A percentile compares a stretch with the other conserved stretches of the same genome.
Conservation (phyloP, 2,797 vertebrate genomes). For the Crocidura indochinensis region DNA sequence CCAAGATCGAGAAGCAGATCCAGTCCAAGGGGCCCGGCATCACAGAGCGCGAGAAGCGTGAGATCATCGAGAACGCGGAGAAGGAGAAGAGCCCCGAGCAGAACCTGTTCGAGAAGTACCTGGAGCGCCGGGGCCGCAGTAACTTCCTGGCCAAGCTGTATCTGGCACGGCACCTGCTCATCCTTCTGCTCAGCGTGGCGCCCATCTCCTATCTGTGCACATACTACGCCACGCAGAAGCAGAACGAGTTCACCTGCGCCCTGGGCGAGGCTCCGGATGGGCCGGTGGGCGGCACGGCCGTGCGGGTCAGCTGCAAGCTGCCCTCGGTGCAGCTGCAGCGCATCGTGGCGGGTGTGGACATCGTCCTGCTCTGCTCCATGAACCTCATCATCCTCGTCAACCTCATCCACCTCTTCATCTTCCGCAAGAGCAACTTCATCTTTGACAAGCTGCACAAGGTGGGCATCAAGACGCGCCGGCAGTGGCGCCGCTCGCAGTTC, state of each 20-base stretch:
- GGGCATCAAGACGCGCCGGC: slow-evolving; percentile 97
- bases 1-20: slow-evolving; percentile 99
- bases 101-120: slow-evolving; percentile 99
- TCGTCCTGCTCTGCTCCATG: slow-evolving; percentile 96
- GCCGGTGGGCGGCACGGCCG: slow-evolving; percentile 91
- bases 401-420: slow-evolving; percentile 97
- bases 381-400: slow-evolving; percentile 98
- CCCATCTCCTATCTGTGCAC: slow-evolving; percentile 98
- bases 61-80: slow-evolving; percentile 99
- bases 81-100: slow-evolving; percentile 99
- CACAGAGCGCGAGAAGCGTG: slow-evolving; percentile 96
- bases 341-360: slow-evolving; percentile 97
- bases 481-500: slow-evolving; percentile 99
- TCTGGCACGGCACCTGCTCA: slow-evolving; percentile 96
- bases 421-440: slow-evolving; percentile 99
- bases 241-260: slow-evolving; percentile 98
- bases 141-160: slow-evolving; percentile 99
- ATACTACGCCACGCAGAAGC: slow-evolving; percentile 97
- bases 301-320: slow-evolving; percentile 97
- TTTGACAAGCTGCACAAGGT: slow-evolving; percentile 99
- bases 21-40: slow-evolving; percentile 99
- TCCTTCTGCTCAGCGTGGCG: slow-evolving; percentile 98
- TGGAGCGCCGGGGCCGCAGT: slow-evolving; percentile 97
- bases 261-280: slow-evolving; percentile 95
- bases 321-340: slow-evolving; percentile 98